Evolutionary conservation across 2,888 invertebrate species (phyloP), one percentile per base, ranked within the genome.

Genomic region (Epirrhoe tristata): DNA sequence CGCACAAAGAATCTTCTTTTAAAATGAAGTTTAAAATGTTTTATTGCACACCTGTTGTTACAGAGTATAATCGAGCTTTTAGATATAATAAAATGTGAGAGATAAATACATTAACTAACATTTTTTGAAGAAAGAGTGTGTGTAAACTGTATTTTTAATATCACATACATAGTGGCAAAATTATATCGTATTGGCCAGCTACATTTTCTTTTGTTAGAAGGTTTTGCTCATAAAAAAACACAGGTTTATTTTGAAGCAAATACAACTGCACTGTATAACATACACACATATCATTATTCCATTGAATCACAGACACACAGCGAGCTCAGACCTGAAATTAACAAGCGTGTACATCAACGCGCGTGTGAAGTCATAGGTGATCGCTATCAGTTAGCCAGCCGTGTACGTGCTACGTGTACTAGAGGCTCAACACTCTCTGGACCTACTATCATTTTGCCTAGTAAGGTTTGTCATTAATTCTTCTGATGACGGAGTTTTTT

Each of bases 281-380:
- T n/a, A n/a, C n/a, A n/a, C n/a, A n/a, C n/a, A n/a, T n/a, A n/a
- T n/a, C n/a, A n/a, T n/a, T n/a, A n/a, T n/a, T 43, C 39, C 12
- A 0, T 4, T 43, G 39, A 43, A 43, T 12, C 39, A 34, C 8
- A 43, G 39, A 43, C n/a, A 4, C 3, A 5, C 54, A 63, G 48
- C n/a, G 17, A 55, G n/a, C 16, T n/a, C n/a, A n/a, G n/a, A n/a
- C n/a, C n/a, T 39, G 12, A 39, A 54, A 2, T 58, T 71, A 65
- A 71, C 72, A 59, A 65, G 67, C 66, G 58, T 58, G 66, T 61
- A 46, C 58, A 70, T 66, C 58, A 58, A 43, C 39, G 84, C 84
- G 84, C 39, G 84, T 85, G 84, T 81, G 74, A 82, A 87, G 87
- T 85, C 85, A 82, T 79, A 87, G 86, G 87, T 88, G 92, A 92